phyloP scores from a whole-genome alignment of 2,113 vertebrate genomes.

The Formicarius rufipectus region DNA sequence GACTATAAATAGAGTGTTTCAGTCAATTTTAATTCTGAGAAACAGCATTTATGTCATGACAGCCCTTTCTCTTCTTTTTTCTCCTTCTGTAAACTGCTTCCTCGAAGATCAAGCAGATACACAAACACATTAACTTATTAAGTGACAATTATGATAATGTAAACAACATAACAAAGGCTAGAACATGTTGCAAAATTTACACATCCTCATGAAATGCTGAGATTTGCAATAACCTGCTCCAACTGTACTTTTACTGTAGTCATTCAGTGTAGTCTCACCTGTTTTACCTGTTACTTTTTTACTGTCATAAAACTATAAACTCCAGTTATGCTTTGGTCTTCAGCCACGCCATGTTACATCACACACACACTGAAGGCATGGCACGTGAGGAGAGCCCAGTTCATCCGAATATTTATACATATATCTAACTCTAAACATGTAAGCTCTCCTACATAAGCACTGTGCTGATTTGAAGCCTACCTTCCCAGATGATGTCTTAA shows the following conservation, averaged over 20 bases:
- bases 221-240: not conserved
- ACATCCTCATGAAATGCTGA: not conserved
- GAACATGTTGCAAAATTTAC: not conserved
- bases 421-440: not conserved
- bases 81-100: slow-evolving; percentile 1
- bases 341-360: not conserved
- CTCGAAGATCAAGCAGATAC: slow-evolving; percentile 16
- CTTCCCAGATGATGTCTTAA: not conserved
- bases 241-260: not conserved
- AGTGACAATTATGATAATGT: slow-evolving; percentile 15
- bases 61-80: not conserved
- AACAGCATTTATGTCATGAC: not conserved
- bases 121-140: not conserved
- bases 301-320: not conserved
- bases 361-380: not conserved
- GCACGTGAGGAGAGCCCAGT: not conserved
- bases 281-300: slow-evolving; percentile 34
- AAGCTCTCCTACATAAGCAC: not conserved
- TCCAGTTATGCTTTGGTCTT: not conserved
- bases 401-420: not conserved
- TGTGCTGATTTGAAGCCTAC: not conserved
- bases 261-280: not conserved
- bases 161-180: not conserved
- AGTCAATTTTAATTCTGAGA: not conserved
- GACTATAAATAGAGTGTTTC: slow-evolving; percentile 32